These are phyloP conservation scores for Zenarchopterus dispar DNA, from an alignment of 2,797 vertebrate genomes.

Conservation along the genomic window DNA sequence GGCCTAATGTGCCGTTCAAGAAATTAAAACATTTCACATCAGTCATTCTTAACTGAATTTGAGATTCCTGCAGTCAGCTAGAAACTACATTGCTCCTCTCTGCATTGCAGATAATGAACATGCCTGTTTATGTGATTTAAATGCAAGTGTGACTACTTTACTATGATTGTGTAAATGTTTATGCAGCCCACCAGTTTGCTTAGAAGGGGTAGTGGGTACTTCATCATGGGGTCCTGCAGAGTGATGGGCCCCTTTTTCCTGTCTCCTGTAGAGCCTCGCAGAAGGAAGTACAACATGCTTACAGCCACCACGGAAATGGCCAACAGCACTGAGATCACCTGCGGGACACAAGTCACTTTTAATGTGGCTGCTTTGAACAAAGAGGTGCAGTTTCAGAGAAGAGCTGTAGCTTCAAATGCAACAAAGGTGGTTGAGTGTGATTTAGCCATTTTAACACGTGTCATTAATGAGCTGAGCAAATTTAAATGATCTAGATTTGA, in stretches of 20 bases:
- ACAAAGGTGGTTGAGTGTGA: background rate
- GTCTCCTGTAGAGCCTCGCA: constrained; percentile 28
- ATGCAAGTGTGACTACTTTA: background rate
- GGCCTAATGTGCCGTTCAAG: too few relatives aligned
- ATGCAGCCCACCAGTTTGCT: constrained; percentile 61
- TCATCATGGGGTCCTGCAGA: constrained; percentile 60
- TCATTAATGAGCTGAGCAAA: too few relatives aligned
- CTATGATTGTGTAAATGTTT: background rate
- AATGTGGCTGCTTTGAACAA: background rate
- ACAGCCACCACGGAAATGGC: constrained; percentile 30
- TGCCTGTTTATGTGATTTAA: background rate
- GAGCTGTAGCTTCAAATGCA: background rate
- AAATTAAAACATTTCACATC: too few relatives aligned
- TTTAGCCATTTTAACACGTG: background rate
- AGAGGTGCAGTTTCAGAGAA: background rate
- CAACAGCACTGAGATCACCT: constrained; percentile 40
- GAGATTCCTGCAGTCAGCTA: too few relatives aligned
- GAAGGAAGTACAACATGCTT: constrained; percentile 52
- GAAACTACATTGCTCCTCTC: too few relatives aligned
- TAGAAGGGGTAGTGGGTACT: constrained; percentile 67
- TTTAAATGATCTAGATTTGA: too few relatives aligned
- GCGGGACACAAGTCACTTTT: constrained; percentile 6
- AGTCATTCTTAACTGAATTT: too few relatives aligned
- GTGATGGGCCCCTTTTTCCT: constrained; percentile 55
- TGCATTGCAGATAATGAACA: background rate